These are phyloP conservation scores for Lethenteron reissneri DNA, from an alignment of 2,113 vertebrate species.

Conservation along the genomic window DNA sequence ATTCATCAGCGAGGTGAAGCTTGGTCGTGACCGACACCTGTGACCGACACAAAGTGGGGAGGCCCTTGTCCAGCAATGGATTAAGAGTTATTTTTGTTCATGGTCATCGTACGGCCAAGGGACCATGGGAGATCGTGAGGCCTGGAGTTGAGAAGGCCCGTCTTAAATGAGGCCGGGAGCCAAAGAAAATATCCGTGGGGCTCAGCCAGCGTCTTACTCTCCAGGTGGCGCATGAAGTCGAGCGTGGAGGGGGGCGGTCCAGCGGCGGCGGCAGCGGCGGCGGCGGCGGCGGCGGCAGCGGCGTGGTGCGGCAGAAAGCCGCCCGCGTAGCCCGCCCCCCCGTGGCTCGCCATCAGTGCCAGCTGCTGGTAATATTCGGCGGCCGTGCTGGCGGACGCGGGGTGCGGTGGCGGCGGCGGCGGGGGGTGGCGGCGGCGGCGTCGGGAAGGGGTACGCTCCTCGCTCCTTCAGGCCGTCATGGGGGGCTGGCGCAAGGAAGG, in stretches of 20 bases:
- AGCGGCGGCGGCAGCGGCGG: neutral
- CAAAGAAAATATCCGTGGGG: too few relatives aligned
- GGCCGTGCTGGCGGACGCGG: constrained; percentile 34
- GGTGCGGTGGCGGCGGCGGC: too few relatives aligned
- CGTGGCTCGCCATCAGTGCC: constrained; percentile 76
- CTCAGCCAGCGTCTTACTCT: neutral
- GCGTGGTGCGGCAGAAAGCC: neutral
- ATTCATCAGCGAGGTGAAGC: too few relatives aligned
- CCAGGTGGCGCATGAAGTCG: neutral
- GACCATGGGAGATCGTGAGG: too few relatives aligned
- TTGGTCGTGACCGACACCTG: too few relatives aligned
- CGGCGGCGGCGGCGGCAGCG: too few relatives aligned
- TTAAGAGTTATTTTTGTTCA: too few relatives aligned
- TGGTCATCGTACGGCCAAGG: too few relatives aligned
- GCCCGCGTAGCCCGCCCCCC: constrained; percentile 28
- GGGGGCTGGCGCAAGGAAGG: constrained; percentile 31
- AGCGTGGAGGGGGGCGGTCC: constrained; percentile 2
- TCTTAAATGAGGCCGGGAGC: too few relatives aligned
- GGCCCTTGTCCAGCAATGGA: too few relatives aligned
- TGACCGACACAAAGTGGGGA: too few relatives aligned
- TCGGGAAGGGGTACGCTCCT: constrained; percentile 52
- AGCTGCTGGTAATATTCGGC: constrained; percentile 90
- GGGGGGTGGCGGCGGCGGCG: constrained; percentile 21
- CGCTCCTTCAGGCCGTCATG: constrained; percentile 86
- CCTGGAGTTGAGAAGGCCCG: too few relatives aligned